Evolutionary conservation across 2,113 vertebrate genomes (phyloP), one percentile per base, ranked within the genome.

Genomic region (Mesitornis unicolor): DNA sequence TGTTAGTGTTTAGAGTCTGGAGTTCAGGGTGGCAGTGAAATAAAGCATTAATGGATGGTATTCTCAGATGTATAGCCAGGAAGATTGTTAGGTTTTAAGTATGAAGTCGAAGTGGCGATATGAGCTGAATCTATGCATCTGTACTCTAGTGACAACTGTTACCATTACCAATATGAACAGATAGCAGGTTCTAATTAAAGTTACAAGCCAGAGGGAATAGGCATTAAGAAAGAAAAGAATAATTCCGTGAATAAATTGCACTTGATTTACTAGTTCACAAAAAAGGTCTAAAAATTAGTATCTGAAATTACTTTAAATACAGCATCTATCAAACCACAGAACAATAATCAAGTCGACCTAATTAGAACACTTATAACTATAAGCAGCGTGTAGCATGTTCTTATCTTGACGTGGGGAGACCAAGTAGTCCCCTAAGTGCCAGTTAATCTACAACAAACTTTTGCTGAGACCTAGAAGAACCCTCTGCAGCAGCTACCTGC

Each of bases 141-240:
- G 80, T 84, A 96, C 82, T 48, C 90, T 76, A 84, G 85, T 96
- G 97, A 98, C 96, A 98, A 97, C 91, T 93, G 93, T 89, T 95
- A 80, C 96, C 59, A 83, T 97, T 97, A 96, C 96, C 80, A 68
- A 60, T 92, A 87, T 90, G 97, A 98, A 94, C 78, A 93, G 91
- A 96, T 87, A 97, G 95, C 97, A 96, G 97, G 96, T 93, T 94
- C 97, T 98, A 98, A 98, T 98, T 98, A 98, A 98, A 98, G 98
- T 97, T 96, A 97, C 93, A 97, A 97, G 95, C 97, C 97, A 97
- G 97, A 97, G 94, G 94, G 98, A 98, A 95, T 97, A 97, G 60
- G 91, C 96, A 96, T 96, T 98, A 98, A 97, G 81, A 94, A 95
- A 96, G 96, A 93, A 97, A 97, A 98, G 86, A 97, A 94, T 97